phyloP scores from a whole-genome alignment of 1,140 invertebrate genomes.

The Drosophila ogumai region DNA sequence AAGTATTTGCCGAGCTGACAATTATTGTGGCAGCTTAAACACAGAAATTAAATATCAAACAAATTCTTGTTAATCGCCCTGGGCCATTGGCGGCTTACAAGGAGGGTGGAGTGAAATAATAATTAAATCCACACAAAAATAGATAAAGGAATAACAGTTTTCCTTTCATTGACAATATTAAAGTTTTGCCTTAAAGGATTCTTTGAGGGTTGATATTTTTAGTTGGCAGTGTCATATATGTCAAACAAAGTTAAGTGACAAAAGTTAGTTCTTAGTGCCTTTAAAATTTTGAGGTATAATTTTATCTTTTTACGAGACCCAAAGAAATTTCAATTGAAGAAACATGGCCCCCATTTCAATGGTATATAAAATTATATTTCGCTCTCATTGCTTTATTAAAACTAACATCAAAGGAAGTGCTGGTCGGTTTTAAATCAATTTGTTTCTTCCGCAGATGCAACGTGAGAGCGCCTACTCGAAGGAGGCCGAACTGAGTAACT shows the following conservation, averaged over 20 bases:
- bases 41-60: conserved; percentile 66
- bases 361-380: not conserved
- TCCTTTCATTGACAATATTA: not conserved
- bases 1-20: conserved; percentile 49
- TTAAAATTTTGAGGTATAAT: not conserved
- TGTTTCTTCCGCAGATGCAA: conserved; percentile 85
- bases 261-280: not conserved
- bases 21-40: conserved; percentile 44
- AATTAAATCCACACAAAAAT: conserved; percentile 32
- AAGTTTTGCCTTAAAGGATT: not conserved
- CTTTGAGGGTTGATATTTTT: not conserved
- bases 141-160: not conserved
- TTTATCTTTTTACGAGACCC: not conserved
- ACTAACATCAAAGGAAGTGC: not conserved
- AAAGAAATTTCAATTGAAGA: not conserved
- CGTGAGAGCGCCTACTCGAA: conserved; percentile 90
- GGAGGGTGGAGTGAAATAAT: conserved; percentile 12
- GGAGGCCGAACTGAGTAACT: conserved; percentile 92
- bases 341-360: not conserved
- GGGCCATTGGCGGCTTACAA: conserved; percentile 30
- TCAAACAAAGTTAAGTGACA: too few relatives aligned
- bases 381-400: not conserved
- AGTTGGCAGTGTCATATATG: not conserved
- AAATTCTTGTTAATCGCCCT: conserved; percentile 24
- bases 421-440: not conserved